Evolutionary conservation across 2,888 invertebrate genomes (phyloP).

Genomic region (Drosophila fungiperda): DNA sequence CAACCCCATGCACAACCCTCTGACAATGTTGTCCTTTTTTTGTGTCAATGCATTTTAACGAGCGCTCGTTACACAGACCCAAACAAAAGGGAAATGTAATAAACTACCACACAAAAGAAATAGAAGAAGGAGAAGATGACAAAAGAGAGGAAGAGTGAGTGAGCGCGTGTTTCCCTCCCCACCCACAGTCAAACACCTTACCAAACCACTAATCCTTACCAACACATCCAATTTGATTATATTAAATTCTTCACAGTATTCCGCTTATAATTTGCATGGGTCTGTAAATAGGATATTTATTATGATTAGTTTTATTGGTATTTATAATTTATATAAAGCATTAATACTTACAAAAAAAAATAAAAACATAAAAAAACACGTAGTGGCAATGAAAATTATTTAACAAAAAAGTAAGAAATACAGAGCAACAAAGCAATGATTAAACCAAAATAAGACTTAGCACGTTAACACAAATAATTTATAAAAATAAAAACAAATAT

Average conservation of each 20-base stretch:
- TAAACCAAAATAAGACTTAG: conserved; percentile 71
- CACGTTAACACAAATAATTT: conserved; percentile 76
- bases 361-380: conserved; percentile 36
- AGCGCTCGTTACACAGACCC: conserved; percentile 72
- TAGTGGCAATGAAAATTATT: conserved; percentile 54
- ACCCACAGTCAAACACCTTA: conserved; percentile 7
- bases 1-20: conserved; percentile 2
- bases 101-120: conserved; percentile 49
- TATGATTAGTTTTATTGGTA: conserved; percentile 20
- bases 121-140: background rate
- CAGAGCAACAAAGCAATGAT: conserved; percentile 62
- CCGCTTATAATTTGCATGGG: conserved; percentile 58
- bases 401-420: conserved; percentile 59
- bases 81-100: conserved; percentile 70
- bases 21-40: conserved; percentile 73
- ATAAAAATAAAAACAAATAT: conserved; percentile 11
- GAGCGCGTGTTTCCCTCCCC: conserved; percentile 25
- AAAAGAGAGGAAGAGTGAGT: conserved; percentile 1
- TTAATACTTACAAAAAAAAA: conserved; percentile 30
- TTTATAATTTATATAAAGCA: conserved; percentile 40
- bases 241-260: conserved; percentile 45
- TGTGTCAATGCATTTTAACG: conserved; percentile 76
- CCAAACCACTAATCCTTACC: background rate
- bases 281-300: conserved; percentile 47
- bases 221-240: conserved; percentile 14